Evolutionary conservation across 1,140 invertebrate genomes (phyloP).

Genomic region (Yoshiicerus persimilis): DNA sequence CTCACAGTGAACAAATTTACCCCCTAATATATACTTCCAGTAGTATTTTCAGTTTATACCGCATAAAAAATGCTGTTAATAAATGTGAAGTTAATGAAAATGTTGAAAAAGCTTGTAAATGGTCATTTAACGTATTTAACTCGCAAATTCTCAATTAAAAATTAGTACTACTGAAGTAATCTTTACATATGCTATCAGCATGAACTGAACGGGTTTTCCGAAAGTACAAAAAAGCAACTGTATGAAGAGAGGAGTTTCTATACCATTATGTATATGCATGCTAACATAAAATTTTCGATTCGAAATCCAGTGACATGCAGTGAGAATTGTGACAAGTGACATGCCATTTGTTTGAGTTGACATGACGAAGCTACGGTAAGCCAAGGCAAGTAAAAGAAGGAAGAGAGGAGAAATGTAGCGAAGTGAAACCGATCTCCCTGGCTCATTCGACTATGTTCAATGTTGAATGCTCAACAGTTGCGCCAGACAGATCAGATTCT

Average conservation of each 20-base stretch:
- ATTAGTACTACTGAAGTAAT: too few relatives aligned
- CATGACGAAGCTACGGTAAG: neutral
- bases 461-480: neutral
- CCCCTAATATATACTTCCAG: too few relatives aligned
- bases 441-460: neutral
- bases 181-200: too few relatives aligned
- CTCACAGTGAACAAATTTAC: too few relatives aligned
- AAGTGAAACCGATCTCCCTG: neutral
- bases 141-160: too few relatives aligned
- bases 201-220: too few relatives aligned
- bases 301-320: neutral
- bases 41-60: too few relatives aligned
- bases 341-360: neutral
- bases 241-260: neutral
- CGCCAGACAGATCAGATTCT: neutral
- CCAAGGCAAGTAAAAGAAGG: neutral
- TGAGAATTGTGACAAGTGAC: neutral
- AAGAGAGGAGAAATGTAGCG: neutral
- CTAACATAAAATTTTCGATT: neutral
- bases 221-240: too few relatives aligned
- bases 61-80: too few relatives aligned
- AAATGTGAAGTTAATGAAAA: too few relatives aligned
- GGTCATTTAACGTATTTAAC: too few relatives aligned
- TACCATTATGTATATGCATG: neutral
- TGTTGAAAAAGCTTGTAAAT: too few relatives aligned